Base-by-base conservation (phyloP, 1,140 invertebrate species). In the Araneus ventricosus region DNA sequence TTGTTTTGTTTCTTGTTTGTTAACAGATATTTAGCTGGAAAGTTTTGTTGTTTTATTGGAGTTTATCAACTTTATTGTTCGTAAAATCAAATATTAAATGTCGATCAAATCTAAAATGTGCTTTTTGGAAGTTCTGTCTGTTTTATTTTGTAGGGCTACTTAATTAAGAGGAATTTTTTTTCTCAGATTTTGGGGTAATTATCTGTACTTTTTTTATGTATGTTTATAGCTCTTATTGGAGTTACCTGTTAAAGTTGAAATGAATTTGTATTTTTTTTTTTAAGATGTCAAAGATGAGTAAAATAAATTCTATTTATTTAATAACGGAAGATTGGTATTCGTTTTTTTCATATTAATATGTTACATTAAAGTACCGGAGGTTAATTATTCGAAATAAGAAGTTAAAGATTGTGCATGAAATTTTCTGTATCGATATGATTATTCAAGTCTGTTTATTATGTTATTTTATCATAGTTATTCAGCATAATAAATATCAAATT, bases 1-100 rank as follows among this genome's bases (percentile, higher is more conserved):
- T 75, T 75, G 70, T 75, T 75, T 75, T 75, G 70, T 75, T 75
- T 75, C 30, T 75, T 75, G 30, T 75, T 75, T 75, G 70, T 75
- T 75, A 37, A 75, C 20, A 34, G 30, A n/a, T 5, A 67, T 27
- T n/a, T 27, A 27, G 37, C 14, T 14, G 7, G 20, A 34, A 30
- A n/a, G 30, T 75, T 75, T 75, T 75, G 14, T 14, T 34, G 17
- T 34, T 75, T 75, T 75, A 37, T 75, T 20, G 14, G 4, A 17
- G 34, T 75, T 37, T 75, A 20, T 37, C 14, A 4, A 34, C 1
- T 37, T 3, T 4, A 34, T 75, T 20, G 30, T 30, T 34, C 22
- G 30, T 75, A 75, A 75, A 75, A 20, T 30, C 8, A 1, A 34
- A 17, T 4, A 75, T 5, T 75, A 37, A 75, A 75, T 75, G 70